phyloP scores from a whole-genome alignment of 1,140 invertebrate species.

The Bombus affinis region DNA sequence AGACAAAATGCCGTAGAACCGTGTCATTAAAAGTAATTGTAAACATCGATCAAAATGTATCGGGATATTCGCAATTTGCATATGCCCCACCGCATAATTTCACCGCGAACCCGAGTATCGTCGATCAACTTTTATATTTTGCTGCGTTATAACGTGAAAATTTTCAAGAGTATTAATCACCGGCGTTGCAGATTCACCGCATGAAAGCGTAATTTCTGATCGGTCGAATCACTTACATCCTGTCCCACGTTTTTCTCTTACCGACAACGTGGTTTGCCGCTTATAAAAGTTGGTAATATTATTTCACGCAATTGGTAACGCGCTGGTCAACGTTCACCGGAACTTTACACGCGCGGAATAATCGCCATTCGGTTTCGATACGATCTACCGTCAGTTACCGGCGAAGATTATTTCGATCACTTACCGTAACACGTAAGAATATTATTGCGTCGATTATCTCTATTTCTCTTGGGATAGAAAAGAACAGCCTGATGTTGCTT shows the following conservation, averaged over 20 bases:
- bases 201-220: conserved; percentile 65
- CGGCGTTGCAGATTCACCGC: conserved; percentile 15
- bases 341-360: background rate
- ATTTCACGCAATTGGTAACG: conserved; percentile 26
- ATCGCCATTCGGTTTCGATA: background rate
- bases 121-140: conserved; percentile 34
- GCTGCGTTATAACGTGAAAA: conserved; percentile 27
- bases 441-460: background rate
- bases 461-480: background rate
- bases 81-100: conserved; percentile 38
- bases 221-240: conserved; percentile 59
- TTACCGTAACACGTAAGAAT: conserved; percentile 18
- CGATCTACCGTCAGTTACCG: background rate
- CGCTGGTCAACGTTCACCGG: background rate
- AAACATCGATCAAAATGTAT: conserved; percentile 58
- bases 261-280: background rate
- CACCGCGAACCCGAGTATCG: conserved; percentile 16
- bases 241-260: conserved; percentile 56
- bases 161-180: conserved; percentile 37
- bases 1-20: conserved; percentile 15
- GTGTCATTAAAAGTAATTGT: conserved; percentile 51
- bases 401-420: background rate
- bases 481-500: fast-evolving
- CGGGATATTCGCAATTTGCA: conserved; percentile 44
- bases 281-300: conserved; percentile 11